These are phyloP conservation scores for Ophioderma brevispina DNA, from an alignment of 35 echinoderm and acorn worm genomes.

Conservation along the genomic window DNA sequence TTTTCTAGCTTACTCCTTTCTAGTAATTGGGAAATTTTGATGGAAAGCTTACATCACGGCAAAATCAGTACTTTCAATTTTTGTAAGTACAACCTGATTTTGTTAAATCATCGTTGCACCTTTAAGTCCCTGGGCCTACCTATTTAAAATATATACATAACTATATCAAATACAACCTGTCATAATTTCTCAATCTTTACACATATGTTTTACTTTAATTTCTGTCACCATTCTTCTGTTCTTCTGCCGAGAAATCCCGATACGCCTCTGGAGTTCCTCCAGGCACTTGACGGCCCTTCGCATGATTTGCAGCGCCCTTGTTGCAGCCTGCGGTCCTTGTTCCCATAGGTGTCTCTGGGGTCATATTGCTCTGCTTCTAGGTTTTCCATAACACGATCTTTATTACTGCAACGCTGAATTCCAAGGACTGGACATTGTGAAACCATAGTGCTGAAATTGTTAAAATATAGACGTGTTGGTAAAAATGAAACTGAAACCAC, in stretches of 20 bases:
- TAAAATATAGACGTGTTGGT: no score
- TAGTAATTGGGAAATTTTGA: no score
- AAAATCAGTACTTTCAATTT: no score
- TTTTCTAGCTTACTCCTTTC: no score
- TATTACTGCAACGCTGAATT: slow-evolving; percentile 97
- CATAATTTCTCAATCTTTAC: background rate
- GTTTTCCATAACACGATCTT: slow-evolving; percentile 93
- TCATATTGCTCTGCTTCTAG: slow-evolving; percentile 78
- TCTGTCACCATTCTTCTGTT: slow-evolving; percentile 89
- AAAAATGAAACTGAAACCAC: no score
- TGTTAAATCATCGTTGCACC: no score
- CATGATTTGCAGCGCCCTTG: slow-evolving; percentile 82
- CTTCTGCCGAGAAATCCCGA: slow-evolving; percentile 94
- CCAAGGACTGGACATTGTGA: slow-evolving; percentile 82
- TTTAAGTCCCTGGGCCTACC: no score
- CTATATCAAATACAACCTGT: no score
- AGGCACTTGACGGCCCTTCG: slow-evolving; percentile 79
- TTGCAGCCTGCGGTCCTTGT: slow-evolving; percentile 91
- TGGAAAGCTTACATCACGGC: no score
- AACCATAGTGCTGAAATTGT: slow-evolving; percentile 92
- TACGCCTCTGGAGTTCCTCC: slow-evolving; percentile 88
- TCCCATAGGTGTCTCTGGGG: slow-evolving; percentile 89
- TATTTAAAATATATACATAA: no score
- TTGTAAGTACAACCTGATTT: no score
- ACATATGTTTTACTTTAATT: slow-evolving; percentile 65